phyloP scores from a whole-genome alignment of 2,113 vertebrate species.

The Ariopsis seemanni region DNA sequence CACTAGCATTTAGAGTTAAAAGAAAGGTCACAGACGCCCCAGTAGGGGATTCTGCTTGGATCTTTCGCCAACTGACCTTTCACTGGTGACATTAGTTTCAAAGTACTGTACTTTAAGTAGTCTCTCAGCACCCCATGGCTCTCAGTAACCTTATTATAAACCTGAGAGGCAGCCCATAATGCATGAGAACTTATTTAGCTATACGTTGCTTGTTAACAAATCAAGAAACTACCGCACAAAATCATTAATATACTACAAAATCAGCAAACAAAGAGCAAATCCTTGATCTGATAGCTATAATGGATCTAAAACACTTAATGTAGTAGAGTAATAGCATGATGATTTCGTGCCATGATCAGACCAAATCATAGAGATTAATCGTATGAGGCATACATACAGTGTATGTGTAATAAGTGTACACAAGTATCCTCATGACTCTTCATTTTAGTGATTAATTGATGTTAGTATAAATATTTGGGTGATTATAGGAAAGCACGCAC shows the following conservation, averaged over 20 bases:
- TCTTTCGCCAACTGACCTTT: conserved; percentile 56
- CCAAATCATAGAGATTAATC: neutral
- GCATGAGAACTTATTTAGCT: neutral
- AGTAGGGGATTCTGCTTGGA: conserved; percentile 48
- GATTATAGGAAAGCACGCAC: too few species aligned
- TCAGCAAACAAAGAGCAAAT: neutral
- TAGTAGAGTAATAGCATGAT: neutral
- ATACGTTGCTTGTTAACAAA: neutral
- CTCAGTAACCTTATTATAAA: conserved; percentile 42
- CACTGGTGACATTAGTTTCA: conserved; percentile 35
- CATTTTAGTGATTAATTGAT: neutral
- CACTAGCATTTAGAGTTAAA: conserved; percentile 59
- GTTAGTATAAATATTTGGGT: too few species aligned
- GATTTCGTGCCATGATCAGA: neutral
- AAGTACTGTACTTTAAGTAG: conserved; percentile 39
- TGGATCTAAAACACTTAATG: neutral
- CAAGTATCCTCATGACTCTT: neutral
- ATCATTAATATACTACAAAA: neutral
- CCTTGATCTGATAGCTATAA: neutral
- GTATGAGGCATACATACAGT: neutral
- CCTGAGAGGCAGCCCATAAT: conserved; percentile 2
- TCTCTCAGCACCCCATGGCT: conserved; percentile 26
- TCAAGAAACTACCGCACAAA: neutral
- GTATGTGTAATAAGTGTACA: neutral
- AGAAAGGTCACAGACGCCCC: conserved; percentile 55